phyloP scores from a whole-genome alignment of 1,140 invertebrate genomes.

The Lepidotrigona ventralis region DNA sequence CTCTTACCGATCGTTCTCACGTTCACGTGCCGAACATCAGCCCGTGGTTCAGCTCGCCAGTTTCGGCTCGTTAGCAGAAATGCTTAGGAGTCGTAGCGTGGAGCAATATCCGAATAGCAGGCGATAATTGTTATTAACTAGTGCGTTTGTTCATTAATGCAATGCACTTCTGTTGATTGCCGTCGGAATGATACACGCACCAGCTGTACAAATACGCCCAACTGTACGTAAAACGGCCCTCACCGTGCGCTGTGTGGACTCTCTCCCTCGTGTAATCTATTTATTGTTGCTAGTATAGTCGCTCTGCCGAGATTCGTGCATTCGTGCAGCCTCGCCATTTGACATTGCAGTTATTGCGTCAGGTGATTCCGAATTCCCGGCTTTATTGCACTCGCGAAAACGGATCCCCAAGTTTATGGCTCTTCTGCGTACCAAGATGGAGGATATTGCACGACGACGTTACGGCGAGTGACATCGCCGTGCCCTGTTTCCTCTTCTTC shows the following conservation, averaged over 20 bases:
- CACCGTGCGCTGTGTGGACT: too few relatives aligned
- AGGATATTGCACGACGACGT: neutral
- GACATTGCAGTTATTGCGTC: neutral
- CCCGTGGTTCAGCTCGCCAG: neutral
- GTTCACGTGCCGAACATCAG: neutral
- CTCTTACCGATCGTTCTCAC: neutral
- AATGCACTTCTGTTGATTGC: slow-evolving; percentile 44
- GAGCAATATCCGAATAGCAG: slow-evolving; percentile 22
- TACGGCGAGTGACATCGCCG: too few relatives aligned
- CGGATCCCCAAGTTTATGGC: neutral
- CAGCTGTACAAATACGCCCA: slow-evolving; percentile 29
- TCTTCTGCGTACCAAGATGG: neutral
- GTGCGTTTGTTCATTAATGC: slow-evolving; percentile 49
- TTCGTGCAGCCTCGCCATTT: neutral
- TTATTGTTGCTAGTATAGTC: neutral
- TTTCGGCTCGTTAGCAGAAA: slow-evolving; percentile 37
- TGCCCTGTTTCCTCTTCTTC: neutral
- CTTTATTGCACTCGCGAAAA: neutral
- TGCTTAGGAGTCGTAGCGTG: slow-evolving; percentile 17
- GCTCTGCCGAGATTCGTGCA: neutral
- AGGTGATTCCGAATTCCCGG: neutral
- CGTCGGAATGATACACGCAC: slow-evolving; percentile 2
- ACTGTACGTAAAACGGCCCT: slow-evolving; percentile 18
- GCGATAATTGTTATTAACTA: slow-evolving; percentile 46
- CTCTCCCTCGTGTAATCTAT: neutral